These are phyloP conservation scores for Phataginus tricuspis DNA, from an alignment of 2,797 vertebrate genomes.

Conservation along the genomic window DNA sequence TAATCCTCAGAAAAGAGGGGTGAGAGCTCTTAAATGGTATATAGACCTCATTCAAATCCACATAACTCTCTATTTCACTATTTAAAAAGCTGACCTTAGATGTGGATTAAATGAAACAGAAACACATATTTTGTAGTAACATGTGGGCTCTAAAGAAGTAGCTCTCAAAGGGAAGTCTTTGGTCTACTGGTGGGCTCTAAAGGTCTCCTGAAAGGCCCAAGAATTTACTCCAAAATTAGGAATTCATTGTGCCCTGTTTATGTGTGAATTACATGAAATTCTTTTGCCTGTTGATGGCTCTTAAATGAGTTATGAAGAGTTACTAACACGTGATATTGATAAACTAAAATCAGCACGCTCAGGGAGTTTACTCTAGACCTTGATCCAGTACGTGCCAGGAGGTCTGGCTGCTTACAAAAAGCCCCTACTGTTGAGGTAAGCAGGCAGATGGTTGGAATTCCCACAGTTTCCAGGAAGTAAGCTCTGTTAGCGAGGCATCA, in stretches of 20 bases:
- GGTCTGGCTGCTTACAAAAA: constrained; percentile 65
- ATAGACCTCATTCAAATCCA: not conserved
- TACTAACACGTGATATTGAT: constrained; percentile 54
- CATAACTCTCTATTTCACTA: not conserved
- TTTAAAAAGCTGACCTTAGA: not conserved
- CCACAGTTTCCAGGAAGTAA: constrained; percentile 65
- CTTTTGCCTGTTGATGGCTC: not conserved
- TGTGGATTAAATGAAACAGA: not conserved
- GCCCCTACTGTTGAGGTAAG: not conserved
- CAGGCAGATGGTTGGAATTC: constrained; percentile 32
- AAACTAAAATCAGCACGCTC: constrained; percentile 69
- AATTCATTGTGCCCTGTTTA: not conserved
- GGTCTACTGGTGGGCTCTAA: not conserved
- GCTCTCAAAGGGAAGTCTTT: not conserved
- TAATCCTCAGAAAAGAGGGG: not conserved
- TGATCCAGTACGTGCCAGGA: constrained; percentile 71
- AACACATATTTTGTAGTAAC: not conserved
- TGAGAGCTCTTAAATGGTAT: not conserved
- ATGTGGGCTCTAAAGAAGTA: not conserved
- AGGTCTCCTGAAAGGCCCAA: not conserved
- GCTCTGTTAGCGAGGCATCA: not conserved
- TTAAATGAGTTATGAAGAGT: constrained; percentile 49
- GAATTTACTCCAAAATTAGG: not conserved
- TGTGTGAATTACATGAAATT: not conserved
- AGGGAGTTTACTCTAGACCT: constrained; percentile 51